Percentiles rank a stretch among this genome's conserved stretches.
Conservation (phyloP, 2,888 invertebrate genomes). For the Drosophila stalkeri region DNA sequence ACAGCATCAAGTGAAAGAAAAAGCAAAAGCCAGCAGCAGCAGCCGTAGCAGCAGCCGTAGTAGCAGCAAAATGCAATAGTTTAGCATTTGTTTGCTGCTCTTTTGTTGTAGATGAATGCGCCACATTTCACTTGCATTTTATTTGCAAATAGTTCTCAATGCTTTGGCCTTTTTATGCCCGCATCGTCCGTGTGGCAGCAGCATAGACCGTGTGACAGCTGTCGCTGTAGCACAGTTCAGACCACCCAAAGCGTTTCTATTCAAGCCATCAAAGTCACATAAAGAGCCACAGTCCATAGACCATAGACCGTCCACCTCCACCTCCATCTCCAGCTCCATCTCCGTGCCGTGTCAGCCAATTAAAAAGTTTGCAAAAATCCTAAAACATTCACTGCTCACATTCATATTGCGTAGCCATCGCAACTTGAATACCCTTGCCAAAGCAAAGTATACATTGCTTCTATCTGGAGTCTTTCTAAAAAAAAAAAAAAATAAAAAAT, state of each 20-base stretch:
- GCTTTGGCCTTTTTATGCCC: conserved; percentile 42
- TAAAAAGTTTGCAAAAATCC: conserved; percentile 30
- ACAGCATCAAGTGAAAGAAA: conserved; percentile 18
- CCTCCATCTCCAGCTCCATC: neutral
- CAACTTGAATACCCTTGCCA: neutral
- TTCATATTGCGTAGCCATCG: neutral
- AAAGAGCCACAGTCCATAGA: conserved; percentile 14
- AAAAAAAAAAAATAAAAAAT: neutral
- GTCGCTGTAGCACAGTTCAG: conserved; percentile 9
- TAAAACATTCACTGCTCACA: neutral
- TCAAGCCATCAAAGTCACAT: conserved; percentile 38
- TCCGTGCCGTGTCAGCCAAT: conserved; percentile 30
- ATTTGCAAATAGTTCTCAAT: conserved; percentile 64
- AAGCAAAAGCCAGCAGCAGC: conserved; percentile 17
- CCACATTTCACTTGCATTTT: conserved; percentile 77
- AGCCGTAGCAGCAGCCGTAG: conserved; percentile 20
- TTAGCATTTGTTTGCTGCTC: conserved; percentile 69
- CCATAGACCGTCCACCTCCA: neutral
- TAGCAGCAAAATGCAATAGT: conserved; percentile 58
- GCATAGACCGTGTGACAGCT: conserved; percentile 1
- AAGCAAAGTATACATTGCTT: neutral
- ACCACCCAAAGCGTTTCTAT: conserved; percentile 9
- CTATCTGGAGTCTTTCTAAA: neutral
- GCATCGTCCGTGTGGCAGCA: conserved; percentile 17
- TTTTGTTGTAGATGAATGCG: conserved; percentile 74